Base-by-base conservation (phyloP, 2,888 invertebrate genomes). In the Hedychridium roseum region DNA sequence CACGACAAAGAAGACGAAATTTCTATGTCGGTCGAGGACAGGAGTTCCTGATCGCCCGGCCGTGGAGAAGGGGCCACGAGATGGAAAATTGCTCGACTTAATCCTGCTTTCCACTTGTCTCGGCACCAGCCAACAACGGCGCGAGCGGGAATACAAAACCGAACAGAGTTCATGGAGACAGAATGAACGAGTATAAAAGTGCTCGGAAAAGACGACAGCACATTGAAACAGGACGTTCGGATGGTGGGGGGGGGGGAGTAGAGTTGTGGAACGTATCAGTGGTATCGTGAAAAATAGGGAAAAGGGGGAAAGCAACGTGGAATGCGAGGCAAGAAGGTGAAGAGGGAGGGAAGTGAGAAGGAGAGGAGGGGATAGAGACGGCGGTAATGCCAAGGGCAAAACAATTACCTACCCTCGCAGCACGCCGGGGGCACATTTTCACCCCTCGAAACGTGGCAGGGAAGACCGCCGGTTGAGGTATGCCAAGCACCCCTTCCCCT, bases 351-450 rank as follows among this genome's bases (percentile, higher is more conserved):
- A 23, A 9, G 5, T 35, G 40, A 49, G 53, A 51, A 40, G 48
- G 50, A 53, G 57, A 63, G 60, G 64, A 43, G 44, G 40, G 54
- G 41, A 45, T 43, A 38, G 54, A 44, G 55, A 55, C 57, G 52
- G 52, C 35, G 49, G 50, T 56, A 57, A 60, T 60, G 62, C 63
- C 62, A 58, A 55, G 68, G 66, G 70, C 67, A 70, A 75, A 71
- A 72, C 73, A 72, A 71, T 71, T 71, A 72, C 68, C 64, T 65
- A 60, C 64, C 67, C 58, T 64, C 53, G 47, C 57, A 53, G 57
- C 55, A 54, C 57, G 59, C 60, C 60, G 39, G 60, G 61, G 62
- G 65, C 60, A 58, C 67, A 66, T 70, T 72, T 69, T 63, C 71
- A 61, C 62, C 62, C 69, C 66, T 59, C 54, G 36, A 54, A 61